These are phyloP conservation scores for Bubo scandiacus DNA, from an alignment of 2,113 vertebrate species.

Conservation along the genomic window DNA sequence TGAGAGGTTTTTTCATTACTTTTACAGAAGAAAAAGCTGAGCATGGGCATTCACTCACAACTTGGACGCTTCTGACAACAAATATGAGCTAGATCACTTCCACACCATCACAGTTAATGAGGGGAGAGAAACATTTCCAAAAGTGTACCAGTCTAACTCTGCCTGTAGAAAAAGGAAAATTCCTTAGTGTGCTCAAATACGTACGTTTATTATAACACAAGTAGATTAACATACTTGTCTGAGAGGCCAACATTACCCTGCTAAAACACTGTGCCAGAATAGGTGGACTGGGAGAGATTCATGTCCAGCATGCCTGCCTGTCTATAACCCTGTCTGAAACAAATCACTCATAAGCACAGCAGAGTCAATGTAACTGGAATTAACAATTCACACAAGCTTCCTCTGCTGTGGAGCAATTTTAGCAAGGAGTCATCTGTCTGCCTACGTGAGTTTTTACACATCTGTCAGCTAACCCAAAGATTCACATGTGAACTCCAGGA, in stretches of 20 bases:
- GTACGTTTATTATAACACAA: background rate
- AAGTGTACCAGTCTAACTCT: background rate
- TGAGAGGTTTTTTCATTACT: background rate
- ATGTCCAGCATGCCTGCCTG: background rate
- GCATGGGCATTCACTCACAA: background rate
- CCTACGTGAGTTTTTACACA: background rate
- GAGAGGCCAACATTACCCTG: background rate
- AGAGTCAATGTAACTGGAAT: background rate
- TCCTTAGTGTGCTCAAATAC: background rate
- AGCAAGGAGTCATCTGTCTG: background rate
- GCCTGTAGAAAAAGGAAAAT: background rate
- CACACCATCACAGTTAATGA: too few species aligned
- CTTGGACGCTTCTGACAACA: background rate
- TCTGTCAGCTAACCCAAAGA: background rate
- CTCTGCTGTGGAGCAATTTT: background rate
- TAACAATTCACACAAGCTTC: background rate
- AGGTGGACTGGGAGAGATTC: background rate
- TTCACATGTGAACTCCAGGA: background rate
- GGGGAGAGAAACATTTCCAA: background rate
- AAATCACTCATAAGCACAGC: background rate
- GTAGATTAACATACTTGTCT: background rate
- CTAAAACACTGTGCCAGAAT: background rate
- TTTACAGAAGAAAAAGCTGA: background rate
- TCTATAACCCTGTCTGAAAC: slow-evolving; percentile 2
- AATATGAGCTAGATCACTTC: background rate